Evolutionary conservation across 2,888 invertebrate genomes (phyloP).

Genomic region (Drosophila cyrtoloma): DNA sequence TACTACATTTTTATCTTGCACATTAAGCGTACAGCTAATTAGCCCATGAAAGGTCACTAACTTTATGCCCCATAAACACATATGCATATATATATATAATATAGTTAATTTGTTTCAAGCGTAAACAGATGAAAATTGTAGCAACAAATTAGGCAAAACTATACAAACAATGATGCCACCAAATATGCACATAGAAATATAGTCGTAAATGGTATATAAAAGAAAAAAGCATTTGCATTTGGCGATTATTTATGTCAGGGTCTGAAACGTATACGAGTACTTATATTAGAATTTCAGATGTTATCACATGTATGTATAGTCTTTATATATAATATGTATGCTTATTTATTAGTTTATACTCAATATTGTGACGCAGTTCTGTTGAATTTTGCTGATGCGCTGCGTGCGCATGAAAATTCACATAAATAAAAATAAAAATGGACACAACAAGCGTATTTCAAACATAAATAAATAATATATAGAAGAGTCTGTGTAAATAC

Average conservation of each 20-base stretch:
- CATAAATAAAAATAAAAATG: constrained; percentile 43
- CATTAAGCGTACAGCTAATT: constrained; percentile 14
- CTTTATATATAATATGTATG: constrained; percentile 1
- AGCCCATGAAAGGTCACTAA: constrained; percentile 17
- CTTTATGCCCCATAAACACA: constrained; percentile 5
- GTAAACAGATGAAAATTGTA: constrained; percentile 17
- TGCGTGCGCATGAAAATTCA: constrained; percentile 26
- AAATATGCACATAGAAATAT: not conserved
- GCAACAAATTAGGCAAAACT: constrained; percentile 8
- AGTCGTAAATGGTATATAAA: not conserved
- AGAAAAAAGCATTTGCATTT: not conserved
- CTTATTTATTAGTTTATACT: constrained; percentile 16
- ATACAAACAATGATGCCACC: constrained; percentile 31
- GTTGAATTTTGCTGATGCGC: constrained; percentile 47
- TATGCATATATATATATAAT: not conserved
- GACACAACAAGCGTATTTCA: constrained; percentile 22
- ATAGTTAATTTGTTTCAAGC: constrained; percentile 33
- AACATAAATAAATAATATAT: constrained; percentile 6
- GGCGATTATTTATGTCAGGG: constrained; percentile 31
- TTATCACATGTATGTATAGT: not conserved
- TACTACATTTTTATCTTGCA: not conserved
- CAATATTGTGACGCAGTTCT: constrained; percentile 52
- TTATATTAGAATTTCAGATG: constrained; percentile 10
- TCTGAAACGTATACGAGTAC: constrained; percentile 3
- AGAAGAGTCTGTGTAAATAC: not conserved